Conservation (phyloP, 2,797 vertebrate genomes). For the Paramormyrops hopkinsi region DNA sequence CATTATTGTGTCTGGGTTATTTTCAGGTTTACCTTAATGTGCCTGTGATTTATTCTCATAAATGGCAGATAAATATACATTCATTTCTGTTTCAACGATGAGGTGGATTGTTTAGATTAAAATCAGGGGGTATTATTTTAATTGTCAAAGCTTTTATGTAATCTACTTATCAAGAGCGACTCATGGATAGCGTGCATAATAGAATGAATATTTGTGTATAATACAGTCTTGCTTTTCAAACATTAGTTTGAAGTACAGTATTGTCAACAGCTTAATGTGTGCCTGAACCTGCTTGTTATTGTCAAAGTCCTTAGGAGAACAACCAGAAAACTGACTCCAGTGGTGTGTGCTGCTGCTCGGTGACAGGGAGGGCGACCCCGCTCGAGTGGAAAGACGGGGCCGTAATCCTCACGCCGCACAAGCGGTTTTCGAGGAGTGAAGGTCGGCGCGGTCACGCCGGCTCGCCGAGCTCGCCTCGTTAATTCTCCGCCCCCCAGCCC, state of each 20-base stretch:
- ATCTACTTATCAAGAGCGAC: background rate
- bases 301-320: background rate
- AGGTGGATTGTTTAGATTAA: background rate
- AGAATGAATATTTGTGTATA: background rate
- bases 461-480: slow-evolving; percentile 20
- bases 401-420: slow-evolving; percentile 32
- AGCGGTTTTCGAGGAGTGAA: slow-evolving; percentile 24
- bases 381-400: slow-evolving; percentile 43
- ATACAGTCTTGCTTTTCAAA: background rate
- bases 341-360: background rate
- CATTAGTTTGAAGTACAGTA: background rate
- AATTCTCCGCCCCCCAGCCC: slow-evolving; percentile 19
- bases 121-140: background rate
- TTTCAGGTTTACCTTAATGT: background rate
- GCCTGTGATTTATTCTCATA: background rate
- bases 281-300: background rate
- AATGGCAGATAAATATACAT: background rate
- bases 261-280: background rate
- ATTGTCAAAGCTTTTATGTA: background rate
- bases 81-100: background rate
- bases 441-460: slow-evolving; percentile 18
- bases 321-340: background rate
- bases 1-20: background rate
- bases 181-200: background rate
- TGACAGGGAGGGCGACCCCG: slow-evolving; percentile 41